phyloP scores from a whole-genome alignment of 2,888 invertebrate genomes.

The Ophion costatus region DNA sequence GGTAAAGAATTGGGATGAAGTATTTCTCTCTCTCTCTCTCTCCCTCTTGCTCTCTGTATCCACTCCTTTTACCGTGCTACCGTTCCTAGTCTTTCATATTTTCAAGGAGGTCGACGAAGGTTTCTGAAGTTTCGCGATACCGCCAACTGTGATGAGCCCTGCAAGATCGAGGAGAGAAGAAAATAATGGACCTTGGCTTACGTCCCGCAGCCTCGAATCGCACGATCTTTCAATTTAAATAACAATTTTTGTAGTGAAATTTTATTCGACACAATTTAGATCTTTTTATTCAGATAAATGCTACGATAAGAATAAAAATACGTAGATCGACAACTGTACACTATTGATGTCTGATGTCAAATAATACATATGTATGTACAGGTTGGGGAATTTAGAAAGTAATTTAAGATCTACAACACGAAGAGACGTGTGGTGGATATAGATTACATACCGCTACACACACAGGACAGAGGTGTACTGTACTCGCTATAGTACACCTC shows the following conservation, averaged over 20 bases:
- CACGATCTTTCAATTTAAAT: constrained; percentile 19
- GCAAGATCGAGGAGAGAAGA: constrained; percentile 54
- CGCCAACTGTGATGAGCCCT: constrained; percentile 60
- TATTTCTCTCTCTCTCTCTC: background rate
- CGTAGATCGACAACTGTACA: background rate
- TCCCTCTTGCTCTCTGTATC: constrained; percentile 24
- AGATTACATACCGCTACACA: too few relatives aligned
- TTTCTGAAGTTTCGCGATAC: constrained; percentile 72
- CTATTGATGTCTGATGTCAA: background rate
- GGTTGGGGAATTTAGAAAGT: too few relatives aligned
- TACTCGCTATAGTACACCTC: too few relatives aligned
- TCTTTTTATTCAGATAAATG: background rate
- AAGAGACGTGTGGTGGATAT: too few relatives aligned
- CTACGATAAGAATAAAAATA: background rate
- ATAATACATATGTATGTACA: background rate
- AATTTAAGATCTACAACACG: too few relatives aligned
- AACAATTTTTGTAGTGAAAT: background rate
- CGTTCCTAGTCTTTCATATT: constrained; percentile 16
- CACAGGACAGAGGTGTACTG: too few relatives aligned
- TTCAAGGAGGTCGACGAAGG: constrained; percentile 62
- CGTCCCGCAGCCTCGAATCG: constrained; percentile 63
- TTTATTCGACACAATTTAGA: background rate
- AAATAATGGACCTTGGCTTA: constrained; percentile 46
- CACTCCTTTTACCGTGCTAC: background rate
- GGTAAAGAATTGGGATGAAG: constrained; percentile 67